phyloP scores from a whole-genome alignment of 2,888 invertebrate genomes.

The Sinhomidia bicolor region DNA sequence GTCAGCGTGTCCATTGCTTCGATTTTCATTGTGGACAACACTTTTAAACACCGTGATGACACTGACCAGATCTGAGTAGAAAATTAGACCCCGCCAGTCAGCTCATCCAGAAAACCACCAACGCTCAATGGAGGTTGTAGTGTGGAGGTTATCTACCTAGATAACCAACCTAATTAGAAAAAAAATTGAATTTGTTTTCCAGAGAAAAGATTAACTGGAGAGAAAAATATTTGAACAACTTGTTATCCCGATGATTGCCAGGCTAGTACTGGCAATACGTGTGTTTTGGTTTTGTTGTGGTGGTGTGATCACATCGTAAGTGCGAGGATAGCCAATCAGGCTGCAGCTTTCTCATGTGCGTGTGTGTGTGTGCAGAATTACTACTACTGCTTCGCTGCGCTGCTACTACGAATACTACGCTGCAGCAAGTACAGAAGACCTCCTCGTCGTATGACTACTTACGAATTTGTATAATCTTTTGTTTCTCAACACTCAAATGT shows the following conservation, averaged over 20 bases:
- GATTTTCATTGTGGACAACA: constrained; percentile 51
- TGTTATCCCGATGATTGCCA: not conserved
- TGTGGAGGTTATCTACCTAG: not conserved
- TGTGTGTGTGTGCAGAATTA: too few species aligned
- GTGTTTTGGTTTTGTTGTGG: constrained; percentile 32
- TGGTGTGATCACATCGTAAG: constrained; percentile 72
- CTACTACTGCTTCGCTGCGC: too few species aligned
- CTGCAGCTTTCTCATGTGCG: not conserved
- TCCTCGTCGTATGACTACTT: too few species aligned
- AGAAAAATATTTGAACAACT: not conserved
- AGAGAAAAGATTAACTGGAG: not conserved
- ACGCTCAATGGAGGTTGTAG: too few species aligned
- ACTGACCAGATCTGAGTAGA: not conserved
- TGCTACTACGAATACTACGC: too few species aligned
- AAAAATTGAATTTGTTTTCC: not conserved
- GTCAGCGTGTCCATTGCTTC: constrained; percentile 63
- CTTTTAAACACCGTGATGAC: not conserved
- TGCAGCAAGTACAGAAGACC: too few species aligned
- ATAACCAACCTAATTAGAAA: not conserved
- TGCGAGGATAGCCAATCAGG: constrained; percentile 43
- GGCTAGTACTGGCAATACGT: not conserved
- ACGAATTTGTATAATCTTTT: too few species aligned
- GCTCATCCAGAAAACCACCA: not conserved
- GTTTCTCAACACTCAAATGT: too few species aligned
- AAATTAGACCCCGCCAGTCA: not conserved